phyloP scores from a whole-genome alignment of 2,888 invertebrate genomes.

The Microchrysa polita region DNA sequence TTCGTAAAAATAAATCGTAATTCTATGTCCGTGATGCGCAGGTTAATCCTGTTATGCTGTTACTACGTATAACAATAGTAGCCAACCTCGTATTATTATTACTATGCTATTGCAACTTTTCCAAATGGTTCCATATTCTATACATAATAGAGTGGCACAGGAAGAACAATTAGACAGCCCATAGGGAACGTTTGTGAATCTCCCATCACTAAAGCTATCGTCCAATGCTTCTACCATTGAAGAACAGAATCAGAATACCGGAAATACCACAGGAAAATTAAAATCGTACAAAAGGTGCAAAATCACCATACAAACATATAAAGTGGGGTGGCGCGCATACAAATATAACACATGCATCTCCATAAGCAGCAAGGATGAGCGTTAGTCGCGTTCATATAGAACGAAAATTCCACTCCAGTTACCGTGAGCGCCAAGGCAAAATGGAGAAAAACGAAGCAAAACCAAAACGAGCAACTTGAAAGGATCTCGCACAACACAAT shows the following conservation, averaged over 20 bases:
- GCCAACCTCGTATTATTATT: not conserved
- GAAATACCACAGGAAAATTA: conserved; percentile 52
- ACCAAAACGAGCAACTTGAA: not conserved
- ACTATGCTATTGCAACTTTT: not conserved
- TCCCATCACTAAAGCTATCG: conserved; percentile 26
- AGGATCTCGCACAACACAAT: conserved; percentile 27
- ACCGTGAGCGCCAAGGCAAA: not conserved
- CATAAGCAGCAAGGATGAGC: conserved; percentile 6
- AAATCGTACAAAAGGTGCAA: conserved; percentile 51
- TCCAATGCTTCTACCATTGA: conserved; percentile 30
- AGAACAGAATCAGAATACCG: conserved; percentile 48
- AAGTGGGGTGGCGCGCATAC: conserved; percentile 15
- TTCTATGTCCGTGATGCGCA: no score
- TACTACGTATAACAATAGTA: no score
- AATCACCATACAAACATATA: conserved; percentile 31
- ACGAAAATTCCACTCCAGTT: not conserved
- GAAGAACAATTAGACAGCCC: not conserved
- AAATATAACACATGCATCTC: conserved; percentile 9
- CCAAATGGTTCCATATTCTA: not conserved
- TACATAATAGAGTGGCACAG: conserved; percentile 1
- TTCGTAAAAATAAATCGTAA: no score
- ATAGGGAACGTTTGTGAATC: not conserved
- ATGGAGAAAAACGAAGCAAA: not conserved
- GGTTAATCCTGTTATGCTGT: no score
- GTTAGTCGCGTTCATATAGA: not conserved